These are phyloP conservation scores for Pandemis heparana DNA, from an alignment of 2,888 invertebrate genomes.

Conservation along the genomic window DNA sequence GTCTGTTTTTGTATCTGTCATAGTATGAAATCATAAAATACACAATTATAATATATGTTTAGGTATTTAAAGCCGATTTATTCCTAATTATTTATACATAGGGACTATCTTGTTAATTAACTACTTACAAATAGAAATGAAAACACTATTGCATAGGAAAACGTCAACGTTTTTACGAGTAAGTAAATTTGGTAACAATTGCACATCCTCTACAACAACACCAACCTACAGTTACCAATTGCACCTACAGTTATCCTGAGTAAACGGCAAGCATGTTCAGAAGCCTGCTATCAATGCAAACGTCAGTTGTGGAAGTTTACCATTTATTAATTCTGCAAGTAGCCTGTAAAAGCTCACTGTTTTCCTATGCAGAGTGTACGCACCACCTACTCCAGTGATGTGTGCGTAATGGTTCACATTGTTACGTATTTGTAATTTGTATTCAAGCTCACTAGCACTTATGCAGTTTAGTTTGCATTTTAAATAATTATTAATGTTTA, in stretches of 20 bases:
- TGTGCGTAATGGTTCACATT: not conserved
- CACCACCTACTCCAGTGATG: too few species aligned
- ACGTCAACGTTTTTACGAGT: not conserved
- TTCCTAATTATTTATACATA: not conserved
- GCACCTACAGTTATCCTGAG: not conserved
- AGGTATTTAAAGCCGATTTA: not conserved
- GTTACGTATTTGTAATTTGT: not conserved
- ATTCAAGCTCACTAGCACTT: not conserved
- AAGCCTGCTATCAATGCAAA: too few species aligned
- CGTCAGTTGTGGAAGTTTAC: too few species aligned
- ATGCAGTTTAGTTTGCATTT: constrained; percentile 1
- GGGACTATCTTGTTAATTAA: not conserved
- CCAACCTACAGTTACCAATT: too few species aligned
- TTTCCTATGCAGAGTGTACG: too few species aligned
- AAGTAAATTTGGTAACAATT: not conserved
- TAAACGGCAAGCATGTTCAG: too few species aligned
- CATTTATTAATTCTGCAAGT: too few species aligned
- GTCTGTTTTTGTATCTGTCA: not conserved
- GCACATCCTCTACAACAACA: not conserved
- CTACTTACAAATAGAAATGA: not conserved
- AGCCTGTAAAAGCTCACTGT: too few species aligned
- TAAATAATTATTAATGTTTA: not conserved
- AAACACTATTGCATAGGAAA: not conserved
- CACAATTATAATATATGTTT: not conserved
- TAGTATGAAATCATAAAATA: not conserved